Percentiles rank a stretch among this genome's conserved stretches.
Evolutionary conservation across 1,140 invertebrate genomes (phyloP).

Genomic region (Platyscapa corneri): DNA sequence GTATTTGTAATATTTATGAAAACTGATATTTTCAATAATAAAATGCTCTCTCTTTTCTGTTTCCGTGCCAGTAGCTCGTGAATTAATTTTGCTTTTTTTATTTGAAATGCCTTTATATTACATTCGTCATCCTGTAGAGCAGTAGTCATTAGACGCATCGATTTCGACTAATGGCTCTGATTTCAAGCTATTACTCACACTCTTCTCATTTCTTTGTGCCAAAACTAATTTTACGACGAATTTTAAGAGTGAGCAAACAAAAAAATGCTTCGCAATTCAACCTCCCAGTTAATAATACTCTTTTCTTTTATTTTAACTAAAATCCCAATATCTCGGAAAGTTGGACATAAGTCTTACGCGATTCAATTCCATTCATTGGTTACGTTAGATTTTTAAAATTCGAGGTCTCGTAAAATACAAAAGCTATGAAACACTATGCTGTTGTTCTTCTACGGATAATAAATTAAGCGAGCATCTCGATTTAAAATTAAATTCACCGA

Average conservation of each 20-base stretch:
- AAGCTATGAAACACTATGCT: no score
- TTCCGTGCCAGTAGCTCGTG: neutral
- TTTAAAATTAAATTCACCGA: no score
- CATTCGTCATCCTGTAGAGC: neutral
- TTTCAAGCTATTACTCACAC: constrained; percentile 17
- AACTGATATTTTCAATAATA: neutral
- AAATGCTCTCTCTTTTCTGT: neutral
- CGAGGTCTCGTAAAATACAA: no score
- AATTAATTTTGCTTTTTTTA: neutral
- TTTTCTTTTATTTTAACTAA: no score
- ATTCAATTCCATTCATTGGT: no score
- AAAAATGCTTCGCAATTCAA: no score
- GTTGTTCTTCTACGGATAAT: no score
- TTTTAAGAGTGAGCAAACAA: constrained; percentile 30
- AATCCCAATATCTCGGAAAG: no score
- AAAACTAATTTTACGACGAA: constrained; percentile 8
- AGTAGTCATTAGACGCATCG: constrained; percentile 21
- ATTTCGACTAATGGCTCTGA: constrained; percentile 45
- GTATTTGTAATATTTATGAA: neutral
- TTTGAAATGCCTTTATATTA: constrained; percentile 17
- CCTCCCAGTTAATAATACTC: neutral
- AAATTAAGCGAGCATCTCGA: no score
- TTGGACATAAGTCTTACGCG: no score
- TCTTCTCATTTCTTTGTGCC: neutral
- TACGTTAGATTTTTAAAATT: no score